Evolutionary conservation across 2,113 vertebrate species (phyloP).

Genomic region (Sigmodon hispidus): DNA sequence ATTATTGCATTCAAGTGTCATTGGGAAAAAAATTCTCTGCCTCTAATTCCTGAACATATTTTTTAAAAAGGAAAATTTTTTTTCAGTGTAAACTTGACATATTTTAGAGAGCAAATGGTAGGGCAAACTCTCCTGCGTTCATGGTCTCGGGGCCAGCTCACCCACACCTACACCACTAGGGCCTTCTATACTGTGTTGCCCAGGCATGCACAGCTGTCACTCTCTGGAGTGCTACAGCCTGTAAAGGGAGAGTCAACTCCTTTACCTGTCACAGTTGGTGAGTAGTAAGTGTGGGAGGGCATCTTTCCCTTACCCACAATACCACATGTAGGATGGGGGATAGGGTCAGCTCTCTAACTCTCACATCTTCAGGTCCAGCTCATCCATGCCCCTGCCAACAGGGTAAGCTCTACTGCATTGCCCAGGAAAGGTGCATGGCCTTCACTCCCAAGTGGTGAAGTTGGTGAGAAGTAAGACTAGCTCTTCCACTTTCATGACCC

Average conservation of each 20-base stretch:
- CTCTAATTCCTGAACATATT: background rate
- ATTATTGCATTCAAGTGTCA: background rate
- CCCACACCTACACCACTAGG: background rate
- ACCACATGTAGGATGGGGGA: background rate
- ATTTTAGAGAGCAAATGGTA: background rate
- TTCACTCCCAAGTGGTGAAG: no score
- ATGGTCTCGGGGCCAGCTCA: background rate
- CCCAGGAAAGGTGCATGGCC: no score
- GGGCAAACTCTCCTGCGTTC: no score
- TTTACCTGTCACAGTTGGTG: background rate
- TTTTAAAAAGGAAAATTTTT: conserved; percentile 19
- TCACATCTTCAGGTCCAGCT: background rate
- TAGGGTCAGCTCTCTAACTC: background rate
- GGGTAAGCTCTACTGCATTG: background rate
- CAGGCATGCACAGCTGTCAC: background rate
- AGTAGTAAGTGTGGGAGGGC: fast-evolving
- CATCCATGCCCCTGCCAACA: background rate
- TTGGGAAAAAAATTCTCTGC: background rate
- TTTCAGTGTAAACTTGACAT: background rate
- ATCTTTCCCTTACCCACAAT: background rate
- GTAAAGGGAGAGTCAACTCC: background rate
- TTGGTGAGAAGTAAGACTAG: no score
- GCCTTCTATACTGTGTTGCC: background rate
- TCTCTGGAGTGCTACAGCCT: background rate
- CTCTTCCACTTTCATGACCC: no score